These are phyloP conservation scores for Scalopus aquaticus DNA, from an alignment of 2,113 vertebrate genomes.

Conservation along the genomic window DNA sequence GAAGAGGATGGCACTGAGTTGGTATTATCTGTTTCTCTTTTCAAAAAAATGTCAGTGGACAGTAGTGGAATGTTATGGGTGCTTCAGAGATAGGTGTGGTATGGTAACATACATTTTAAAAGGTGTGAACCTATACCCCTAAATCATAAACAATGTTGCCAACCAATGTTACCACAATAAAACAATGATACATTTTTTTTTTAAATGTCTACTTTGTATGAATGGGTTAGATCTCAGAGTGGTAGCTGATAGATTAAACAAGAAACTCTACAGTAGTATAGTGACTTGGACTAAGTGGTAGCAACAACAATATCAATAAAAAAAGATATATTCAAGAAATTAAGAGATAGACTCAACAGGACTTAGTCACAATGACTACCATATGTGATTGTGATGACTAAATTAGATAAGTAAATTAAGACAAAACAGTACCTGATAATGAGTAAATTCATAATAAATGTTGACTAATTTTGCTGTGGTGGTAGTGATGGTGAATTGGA, in stretches of 20 bases:
- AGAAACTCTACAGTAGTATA: neutral
- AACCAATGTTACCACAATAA: too few relatives aligned
- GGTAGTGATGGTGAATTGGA: neutral
- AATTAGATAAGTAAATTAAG: neutral
- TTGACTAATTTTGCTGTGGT: neutral
- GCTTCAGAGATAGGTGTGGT: too few relatives aligned
- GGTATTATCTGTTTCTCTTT: constrained; percentile 14
- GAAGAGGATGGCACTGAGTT: too few relatives aligned
- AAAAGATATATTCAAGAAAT: neutral
- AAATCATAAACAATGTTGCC: neutral
- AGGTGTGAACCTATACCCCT: too few relatives aligned
- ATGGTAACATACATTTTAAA: too few relatives aligned
- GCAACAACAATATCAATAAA: neutral
- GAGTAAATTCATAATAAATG: neutral
- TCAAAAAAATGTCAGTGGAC: neutral
- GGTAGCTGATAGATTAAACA: neutral
- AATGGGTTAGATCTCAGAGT: neutral
- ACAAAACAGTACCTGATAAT: neutral
- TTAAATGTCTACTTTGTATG: neutral
- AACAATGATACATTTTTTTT: too few relatives aligned
- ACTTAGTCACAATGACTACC: neutral
- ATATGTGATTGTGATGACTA: neutral
- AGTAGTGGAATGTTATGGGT: too few relatives aligned
- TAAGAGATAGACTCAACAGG: neutral
- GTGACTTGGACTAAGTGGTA: neutral